These are phyloP conservation scores for Ptychadena robeensis DNA, from an alignment of 2,797 vertebrate species.

Conservation along the genomic window DNA sequence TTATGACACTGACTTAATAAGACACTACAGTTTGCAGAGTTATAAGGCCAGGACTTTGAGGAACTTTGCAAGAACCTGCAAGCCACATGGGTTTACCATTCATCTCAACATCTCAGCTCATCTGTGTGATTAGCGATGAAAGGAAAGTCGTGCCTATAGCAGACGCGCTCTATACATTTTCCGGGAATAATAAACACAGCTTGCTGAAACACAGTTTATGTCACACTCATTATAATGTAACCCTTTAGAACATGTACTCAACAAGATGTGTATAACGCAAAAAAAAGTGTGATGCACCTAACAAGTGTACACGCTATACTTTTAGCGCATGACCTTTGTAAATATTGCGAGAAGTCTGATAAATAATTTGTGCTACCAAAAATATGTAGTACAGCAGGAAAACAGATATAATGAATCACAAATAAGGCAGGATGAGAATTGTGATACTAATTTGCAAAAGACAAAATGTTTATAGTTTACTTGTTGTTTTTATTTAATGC, in stretches of 20 bases:
- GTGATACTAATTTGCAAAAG: background rate
- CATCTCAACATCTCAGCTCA: constrained; percentile 25
- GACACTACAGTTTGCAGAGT: constrained; percentile 45
- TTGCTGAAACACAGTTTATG: constrained; percentile 25
- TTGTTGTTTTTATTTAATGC: background rate
- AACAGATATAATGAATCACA: constrained; percentile 5
- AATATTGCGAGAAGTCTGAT: constrained; percentile 26
- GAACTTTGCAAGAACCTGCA: constrained; percentile 34
- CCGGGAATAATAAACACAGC: constrained; percentile 34
- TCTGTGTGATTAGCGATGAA: constrained; percentile 43
- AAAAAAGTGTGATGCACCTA: constrained; percentile 34
- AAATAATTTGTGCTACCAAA: background rate
- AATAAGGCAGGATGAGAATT: background rate
- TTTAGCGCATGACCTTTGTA: constrained; percentile 3
- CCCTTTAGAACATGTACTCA: constrained; percentile 11
- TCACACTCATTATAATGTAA: constrained; percentile 44
- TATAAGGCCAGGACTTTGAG: background rate
- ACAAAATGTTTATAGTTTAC: background rate
- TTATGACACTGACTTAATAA: constrained; percentile 60
- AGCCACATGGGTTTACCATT: constrained; percentile 14
- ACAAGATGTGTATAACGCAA: constrained; percentile 19
- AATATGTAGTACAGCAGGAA: constrained; percentile 1
- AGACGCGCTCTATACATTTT: background rate
- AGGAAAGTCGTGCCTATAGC: background rate
- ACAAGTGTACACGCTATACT: constrained; percentile 10